Percentiles rank a stretch among this genome's conserved stretches.
Evolutionary conservation across 2,888 invertebrate species (phyloP).

Genomic region (Amiota minor): DNA sequence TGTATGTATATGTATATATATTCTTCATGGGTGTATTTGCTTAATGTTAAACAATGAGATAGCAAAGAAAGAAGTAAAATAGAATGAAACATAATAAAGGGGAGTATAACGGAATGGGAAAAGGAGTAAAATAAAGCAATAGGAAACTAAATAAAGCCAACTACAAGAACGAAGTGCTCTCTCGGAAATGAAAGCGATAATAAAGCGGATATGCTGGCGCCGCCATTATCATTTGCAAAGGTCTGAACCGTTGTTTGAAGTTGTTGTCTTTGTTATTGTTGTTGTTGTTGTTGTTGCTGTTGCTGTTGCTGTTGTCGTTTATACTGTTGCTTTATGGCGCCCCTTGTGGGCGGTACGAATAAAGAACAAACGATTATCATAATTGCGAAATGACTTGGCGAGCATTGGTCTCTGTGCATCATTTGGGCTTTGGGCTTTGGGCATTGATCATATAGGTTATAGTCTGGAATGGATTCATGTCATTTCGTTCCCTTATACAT

Average conservation of each 20-base stretch:
- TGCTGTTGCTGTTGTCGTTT: slow-evolving; percentile 6
- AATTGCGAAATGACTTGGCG: slow-evolving; percentile 29
- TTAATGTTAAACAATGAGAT: background rate
- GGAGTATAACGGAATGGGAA: background rate
- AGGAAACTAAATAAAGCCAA: background rate
- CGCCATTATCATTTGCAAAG: slow-evolving; percentile 60
- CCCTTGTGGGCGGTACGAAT: background rate
- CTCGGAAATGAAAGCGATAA: slow-evolving; percentile 53
- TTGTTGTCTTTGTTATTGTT: slow-evolving; percentile 3
- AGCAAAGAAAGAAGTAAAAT: slow-evolving; percentile 5
- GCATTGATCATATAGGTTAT: too few relatives aligned
- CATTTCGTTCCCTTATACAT: too few relatives aligned
- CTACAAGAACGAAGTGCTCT: background rate
- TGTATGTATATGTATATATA: too few relatives aligned
- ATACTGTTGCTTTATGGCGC: too few relatives aligned
- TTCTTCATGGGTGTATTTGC: slow-evolving; percentile 48
- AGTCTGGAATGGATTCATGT: too few relatives aligned
- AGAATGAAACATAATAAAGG: background rate
- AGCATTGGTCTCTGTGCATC: too few relatives aligned
- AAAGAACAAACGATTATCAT: slow-evolving; percentile 29
- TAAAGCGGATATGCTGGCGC: slow-evolving; percentile 67
- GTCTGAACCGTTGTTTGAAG: slow-evolving; percentile 6
- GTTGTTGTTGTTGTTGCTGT: slow-evolving; percentile 15
- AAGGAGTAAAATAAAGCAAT: slow-evolving; percentile 9
- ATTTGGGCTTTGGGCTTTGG: too few relatives aligned